phyloP scores from a whole-genome alignment of 2,888 invertebrate genomes.

The Chymomyza fuscimana region DNA sequence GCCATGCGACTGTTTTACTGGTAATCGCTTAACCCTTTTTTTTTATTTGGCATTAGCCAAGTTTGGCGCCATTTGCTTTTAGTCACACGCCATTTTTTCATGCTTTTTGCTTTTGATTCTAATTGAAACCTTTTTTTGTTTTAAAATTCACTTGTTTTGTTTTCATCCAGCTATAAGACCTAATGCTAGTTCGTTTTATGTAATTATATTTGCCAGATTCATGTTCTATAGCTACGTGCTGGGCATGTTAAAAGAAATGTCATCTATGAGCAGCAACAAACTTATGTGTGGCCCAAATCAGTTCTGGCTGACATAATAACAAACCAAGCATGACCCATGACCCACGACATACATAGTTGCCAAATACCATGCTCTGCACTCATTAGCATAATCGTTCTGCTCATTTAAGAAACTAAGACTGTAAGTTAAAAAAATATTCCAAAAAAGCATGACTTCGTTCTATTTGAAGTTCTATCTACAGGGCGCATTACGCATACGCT shows the following conservation, averaged over 20 bases:
- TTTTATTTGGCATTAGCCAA: background rate
- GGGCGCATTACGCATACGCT: conserved; percentile 45
- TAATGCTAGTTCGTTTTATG: conserved; percentile 13
- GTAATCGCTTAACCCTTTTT: background rate
- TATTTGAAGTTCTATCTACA: background rate
- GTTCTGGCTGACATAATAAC: conserved; percentile 39
- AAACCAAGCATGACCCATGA: conserved; percentile 39
- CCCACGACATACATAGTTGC: background rate
- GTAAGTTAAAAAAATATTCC: no score
- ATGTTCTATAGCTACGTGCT: conserved; percentile 48
- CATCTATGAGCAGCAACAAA: background rate
- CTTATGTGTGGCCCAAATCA: conserved; percentile 25
- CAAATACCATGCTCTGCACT: conserved; percentile 27
- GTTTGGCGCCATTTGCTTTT: conserved; percentile 6
- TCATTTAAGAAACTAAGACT: background rate
- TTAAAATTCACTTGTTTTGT: conserved; percentile 1
- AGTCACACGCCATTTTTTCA: background rate
- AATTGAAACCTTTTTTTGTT: conserved; percentile 59
- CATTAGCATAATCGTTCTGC: conserved; percentile 61
- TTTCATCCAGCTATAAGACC: background rate
- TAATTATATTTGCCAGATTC: conserved; percentile 60
- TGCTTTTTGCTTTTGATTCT: conserved; percentile 28
- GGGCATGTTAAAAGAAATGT: conserved; percentile 36
- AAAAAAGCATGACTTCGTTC: background rate
- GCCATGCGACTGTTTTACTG: background rate